Base-by-base conservation (phyloP, 2,888 invertebrate genomes). In the Dryobota labecula region DNA sequence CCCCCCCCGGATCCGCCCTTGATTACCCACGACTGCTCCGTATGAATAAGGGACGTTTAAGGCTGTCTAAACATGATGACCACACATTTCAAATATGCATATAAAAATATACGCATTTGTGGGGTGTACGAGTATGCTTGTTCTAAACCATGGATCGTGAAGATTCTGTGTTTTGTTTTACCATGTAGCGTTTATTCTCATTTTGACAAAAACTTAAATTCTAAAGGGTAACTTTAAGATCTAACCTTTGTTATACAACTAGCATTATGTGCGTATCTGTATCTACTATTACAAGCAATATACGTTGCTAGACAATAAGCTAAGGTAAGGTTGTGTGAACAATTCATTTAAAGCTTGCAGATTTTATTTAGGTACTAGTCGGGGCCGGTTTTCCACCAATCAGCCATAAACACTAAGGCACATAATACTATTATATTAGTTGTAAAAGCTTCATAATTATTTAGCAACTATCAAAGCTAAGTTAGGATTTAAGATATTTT, bases 391-490 rank as follows among this genome's bases (percentile, higher is more conserved):
- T 54, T n/a, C 27, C 43, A 27, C 13, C 24, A 56, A 45, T 27
- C n/a, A 57, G 27, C 24, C 27, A 33, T 38, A 47, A n/a, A 54
- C 38, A 20, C 47, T 36, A 45, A 51, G 20, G 49, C 57, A 69
- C 38, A 72, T 45, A 62, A 61, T 49, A 49, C 27, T 62, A n/a
- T n/a, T 51, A 45, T 8, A 38, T 9, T 45, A 38, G 2, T 51
- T 41, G 24, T 47, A 43, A 63, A 75, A 76, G 80, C 76, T 79
- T 47, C 20, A 33, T 24, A 63, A 70, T 49, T 58, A 47, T 54
- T 51, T 53, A 54, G 80, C 73, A 73, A 79, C 63, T 79, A 60
- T 49, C 53, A 49, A 76, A 76, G 79, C 76, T 64, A 1, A 43
- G 69, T 51, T 47, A 45, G 8, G 2, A 33, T 71, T 78, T 57